Base-by-base conservation (phyloP, 2,888 invertebrate genomes). In the Pseudanteris insignis region DNA sequence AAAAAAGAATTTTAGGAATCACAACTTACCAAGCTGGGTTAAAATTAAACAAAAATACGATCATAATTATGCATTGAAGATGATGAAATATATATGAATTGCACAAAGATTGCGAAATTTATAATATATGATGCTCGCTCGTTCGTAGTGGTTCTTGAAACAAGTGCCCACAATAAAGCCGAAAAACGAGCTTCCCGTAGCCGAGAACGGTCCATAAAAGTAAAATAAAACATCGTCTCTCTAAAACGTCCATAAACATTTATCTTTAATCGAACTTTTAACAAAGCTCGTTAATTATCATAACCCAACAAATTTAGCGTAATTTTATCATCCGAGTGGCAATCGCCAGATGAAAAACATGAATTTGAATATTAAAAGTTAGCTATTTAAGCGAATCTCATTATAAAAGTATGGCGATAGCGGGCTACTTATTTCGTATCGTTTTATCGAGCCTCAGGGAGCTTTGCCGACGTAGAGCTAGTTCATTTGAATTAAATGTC, bases 401-500 rank as follows among this genome's bases (percentile, higher is more conserved):
- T 59, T 59, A 59, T 30, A 46, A 36, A 25, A 34, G 37, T 41
- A 47, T 47, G 33, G 28, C 32, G 41, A 53, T 53, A 47, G 36
- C 18, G 38, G 12, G 18, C 30, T 14, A 34, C 58, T 58, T 50
- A 58, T 58, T 58, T 58, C 50, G 58, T 46, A 58, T 48, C 55
- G 55, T 13, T 41, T 30, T 57, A 57, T 58, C 38, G 58, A 50
- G 50, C 58, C 50, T 50, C 24, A 21, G 57, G 57, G 57, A 57
- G 44, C 44, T 50, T 38, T 58, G 36, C 33, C 32, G 25, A 33
- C 15, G 34, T 15, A 21, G 30, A 43, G 51, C 21, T 24, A 26
- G 53, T 53, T 60, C 59, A 48, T 53, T 60, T 60, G 59, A 59
- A 60, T 54, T 54, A 60, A 50, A 61, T 32, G 40, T 36, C 54